Evolutionary conservation across 2,113 vertebrate genomes (phyloP).

Genomic region (Eudyptes chrysolophus): DNA sequence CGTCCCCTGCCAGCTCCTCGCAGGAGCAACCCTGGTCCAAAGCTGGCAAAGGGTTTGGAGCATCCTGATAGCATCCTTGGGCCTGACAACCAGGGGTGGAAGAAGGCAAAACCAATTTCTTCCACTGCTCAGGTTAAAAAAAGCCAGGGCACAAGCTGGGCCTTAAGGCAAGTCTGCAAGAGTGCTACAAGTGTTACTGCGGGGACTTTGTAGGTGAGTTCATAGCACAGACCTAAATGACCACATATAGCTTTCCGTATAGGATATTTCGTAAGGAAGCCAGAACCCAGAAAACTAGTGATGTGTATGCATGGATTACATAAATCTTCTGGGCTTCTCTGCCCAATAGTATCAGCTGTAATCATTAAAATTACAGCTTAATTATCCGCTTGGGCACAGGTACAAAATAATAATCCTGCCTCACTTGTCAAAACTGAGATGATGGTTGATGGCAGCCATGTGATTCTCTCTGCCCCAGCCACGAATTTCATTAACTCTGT

Average conservation of each 20-base stretch:
- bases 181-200: not conserved
- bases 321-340: not conserved
- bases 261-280: not conserved
- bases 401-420: constrained; percentile 1
- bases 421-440: not conserved
- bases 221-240: not conserved
- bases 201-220: fast-evolving
- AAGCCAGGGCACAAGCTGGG: not conserved
- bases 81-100: not conserved
- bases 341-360: not conserved
- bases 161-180: not conserved
- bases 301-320: not conserved
- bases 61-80: fast-evolving
- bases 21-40: not conserved
- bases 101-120: not conserved
- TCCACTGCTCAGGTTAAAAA: not conserved
- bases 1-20: not conserved
- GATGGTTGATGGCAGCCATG: not conserved
- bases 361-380: not conserved
- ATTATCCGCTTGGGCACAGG: not conserved
- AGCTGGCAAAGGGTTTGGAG: not conserved
- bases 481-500: not conserved
- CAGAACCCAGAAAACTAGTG: not conserved
- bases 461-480: not conserved
- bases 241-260: not conserved